Conservation (phyloP, 2,797 vertebrate species). For the Spheniscus humboldti region DNA sequence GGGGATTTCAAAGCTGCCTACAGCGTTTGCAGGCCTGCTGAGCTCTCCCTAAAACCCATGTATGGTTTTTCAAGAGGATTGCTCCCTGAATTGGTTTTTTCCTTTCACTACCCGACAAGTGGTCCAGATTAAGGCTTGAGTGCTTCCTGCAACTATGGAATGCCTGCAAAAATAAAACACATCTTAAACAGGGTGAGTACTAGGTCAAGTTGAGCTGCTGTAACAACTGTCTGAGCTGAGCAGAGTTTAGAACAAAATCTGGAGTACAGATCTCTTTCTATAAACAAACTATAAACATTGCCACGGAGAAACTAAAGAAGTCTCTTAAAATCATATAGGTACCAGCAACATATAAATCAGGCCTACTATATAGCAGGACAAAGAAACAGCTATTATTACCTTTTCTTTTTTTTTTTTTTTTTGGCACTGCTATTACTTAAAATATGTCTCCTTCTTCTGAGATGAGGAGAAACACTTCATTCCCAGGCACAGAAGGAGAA, state of each 20-base stretch:
- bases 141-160: constrained; percentile 24
- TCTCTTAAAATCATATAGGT: neutral
- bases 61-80: neutral
- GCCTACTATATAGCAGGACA: neutral
- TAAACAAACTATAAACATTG: neutral
- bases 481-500: constrained; percentile 36
- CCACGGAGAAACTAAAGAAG: neutral
- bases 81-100: neutral
- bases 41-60: neutral
- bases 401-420: neutral
- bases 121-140: constrained; percentile 11
- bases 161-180: constrained; percentile 26
- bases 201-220: constrained; percentile 1
- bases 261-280: neutral
- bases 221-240: neutral
- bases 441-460: neutral
- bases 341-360: neutral
- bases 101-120: neutral
- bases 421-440: neutral
- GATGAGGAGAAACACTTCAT: constrained; percentile 9
- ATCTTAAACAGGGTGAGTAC: constrained; percentile 20
- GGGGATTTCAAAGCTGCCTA: constrained; percentile 14
- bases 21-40: neutral
- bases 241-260: neutral
- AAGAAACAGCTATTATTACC: neutral